Evolutionary conservation across 2,888 invertebrate genomes (phyloP), one percentile per base, ranked within the genome.

Genomic region (Griposia aprilina): DNA sequence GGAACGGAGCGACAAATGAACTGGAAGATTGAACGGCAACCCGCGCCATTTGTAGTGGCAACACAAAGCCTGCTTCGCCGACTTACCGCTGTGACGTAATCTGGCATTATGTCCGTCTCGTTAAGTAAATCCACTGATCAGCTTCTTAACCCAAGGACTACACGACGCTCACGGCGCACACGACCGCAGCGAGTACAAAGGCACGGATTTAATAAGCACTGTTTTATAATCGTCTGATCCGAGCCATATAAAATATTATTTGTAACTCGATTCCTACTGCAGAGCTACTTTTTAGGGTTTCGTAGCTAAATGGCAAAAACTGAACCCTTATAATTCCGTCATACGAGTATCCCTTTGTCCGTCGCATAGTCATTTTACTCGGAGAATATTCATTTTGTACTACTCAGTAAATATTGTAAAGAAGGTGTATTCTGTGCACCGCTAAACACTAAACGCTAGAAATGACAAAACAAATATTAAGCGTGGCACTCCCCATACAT

Each of bases 1-100:
- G 13, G 15, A 55, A 52, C 78, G 45, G 52, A 80, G 20, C 50
- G 17, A 52, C 68, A 62, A 76, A 83, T 74, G 65, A 66, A 77
- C 45, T 55, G 50, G 52, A 71, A 76, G 48, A 86, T 78, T 62
- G 59, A 72, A 52, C 59, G 70, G n/a, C 66, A 70, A 55, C 50
- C 69, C 59, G 69, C 59, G 50, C n/a, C 66, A 69, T 63, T 75
- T 62, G 57, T 75, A 71, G 76, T 48, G 57, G 63, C 55, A 57
- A 55, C 69, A 62, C 48, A 66, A 81, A 70, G 65, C 65, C 71
- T 20, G n/a, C 26, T 62, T 23, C 60, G 17, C 20, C 45, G 30
- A 45, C n/a, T 26, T 48, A 72, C 74, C 63, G 68, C 60, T n/a
- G 30, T 52, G 30, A 26, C 41, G 52, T 81, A 76, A 85, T 60